Percentiles rank a stretch among this genome's conserved stretches.
These are phyloP conservation scores for Kryptopterus vitreolus DNA, from an alignment of 2,797 vertebrate species.

Conservation along the genomic window DNA sequence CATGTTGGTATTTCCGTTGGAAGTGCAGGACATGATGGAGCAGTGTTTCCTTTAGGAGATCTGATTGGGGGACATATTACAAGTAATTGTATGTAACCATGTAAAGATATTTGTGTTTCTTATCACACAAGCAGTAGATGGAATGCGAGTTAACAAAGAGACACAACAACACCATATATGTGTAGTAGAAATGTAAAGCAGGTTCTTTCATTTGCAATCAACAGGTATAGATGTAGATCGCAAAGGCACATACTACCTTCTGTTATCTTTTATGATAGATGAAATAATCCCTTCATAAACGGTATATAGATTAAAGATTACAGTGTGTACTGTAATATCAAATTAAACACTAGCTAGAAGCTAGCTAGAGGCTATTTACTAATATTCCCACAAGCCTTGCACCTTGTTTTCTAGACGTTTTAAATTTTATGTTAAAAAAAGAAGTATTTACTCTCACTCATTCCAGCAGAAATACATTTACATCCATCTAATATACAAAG, in stretches of 20 bases:
- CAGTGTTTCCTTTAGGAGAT: neutral
- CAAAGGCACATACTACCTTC: neutral
- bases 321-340: neutral
- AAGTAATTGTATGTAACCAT: neutral
- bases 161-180: neutral
- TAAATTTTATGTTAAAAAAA: no score
- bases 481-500: neutral
- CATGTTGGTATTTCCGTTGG: constrained; percentile 2
- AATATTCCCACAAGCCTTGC: neutral
- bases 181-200: no score
- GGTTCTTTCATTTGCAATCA: neutral
- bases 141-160: neutral
- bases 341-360: neutral
- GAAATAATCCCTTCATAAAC: neutral
- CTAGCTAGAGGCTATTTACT: no score
- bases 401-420: neutral
- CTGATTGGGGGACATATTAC: no score
- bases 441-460: neutral
- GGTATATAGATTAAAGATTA: neutral
- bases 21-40: constrained; percentile 1
- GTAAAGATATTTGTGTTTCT: neutral
- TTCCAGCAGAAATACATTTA: neutral
- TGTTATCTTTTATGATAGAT: neutral
- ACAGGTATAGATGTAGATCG: neutral
- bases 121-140: neutral